Evolutionary conservation across 2,888 invertebrate genomes (phyloP), one percentile per base, ranked within the genome.

Genomic region (Osmoderma eremita): DNA sequence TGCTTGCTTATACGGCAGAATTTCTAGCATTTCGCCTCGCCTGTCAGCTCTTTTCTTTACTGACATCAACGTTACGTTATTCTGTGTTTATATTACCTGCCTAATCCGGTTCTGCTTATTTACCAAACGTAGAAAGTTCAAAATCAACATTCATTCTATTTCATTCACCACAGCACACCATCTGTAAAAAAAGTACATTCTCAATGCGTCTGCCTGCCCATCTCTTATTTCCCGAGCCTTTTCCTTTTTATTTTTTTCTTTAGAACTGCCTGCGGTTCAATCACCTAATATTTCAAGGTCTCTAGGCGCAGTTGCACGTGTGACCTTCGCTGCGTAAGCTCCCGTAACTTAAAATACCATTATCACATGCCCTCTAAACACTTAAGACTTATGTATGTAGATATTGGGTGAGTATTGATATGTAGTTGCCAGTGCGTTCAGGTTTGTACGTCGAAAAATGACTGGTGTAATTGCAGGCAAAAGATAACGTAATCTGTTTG

Each of bases 221-320:
- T 4, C 63, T 22, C 63, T 50, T 63, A 41, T 39, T 48, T 48
- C 36, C 36, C 20, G 18, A 24, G 62, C n/a, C 36, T 50, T 42
- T 51, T 63, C n/a, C 36, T 50, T 42, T 51, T 63, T 50, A 45
- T 18, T 58, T 42, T 24, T 39, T 41, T 51, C 30, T 30, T 6
- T 10, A 10, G 5, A 30, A 30, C 30, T 30, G 30, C 30, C 30
- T 30, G 10, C 51, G 24, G 63, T 63, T 63, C 63, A 63, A 51
- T 63, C 63, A 63, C 63, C 63, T 63, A 63, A 48, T 63, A 63
- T 63, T 30, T 63, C 63, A 63, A 63, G 63, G 63, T 63, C 41
- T 41, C 24, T 63, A 30, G 51, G 22, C 58, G 41, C 51, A 63
- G 63, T 63, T 63, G 63, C 63, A 63, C 63, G 63, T 63, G 63